These are phyloP conservation scores for Panthera tigris DNA, from an alignment of 2,113 vertebrate genomes.

Conservation along the genomic window DNA sequence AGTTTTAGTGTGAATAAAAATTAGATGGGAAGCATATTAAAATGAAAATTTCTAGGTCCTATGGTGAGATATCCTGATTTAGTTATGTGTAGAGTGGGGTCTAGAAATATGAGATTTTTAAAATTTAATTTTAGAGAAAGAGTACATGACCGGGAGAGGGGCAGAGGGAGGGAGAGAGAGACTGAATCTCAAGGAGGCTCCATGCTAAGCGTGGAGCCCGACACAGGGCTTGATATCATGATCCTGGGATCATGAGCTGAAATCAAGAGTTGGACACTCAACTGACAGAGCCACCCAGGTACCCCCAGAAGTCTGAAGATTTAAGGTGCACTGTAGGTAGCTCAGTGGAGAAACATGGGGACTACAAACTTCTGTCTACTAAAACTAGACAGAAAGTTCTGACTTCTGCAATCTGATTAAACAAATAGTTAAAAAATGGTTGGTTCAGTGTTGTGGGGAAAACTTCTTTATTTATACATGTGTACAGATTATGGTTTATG, in stretches of 20 bases:
- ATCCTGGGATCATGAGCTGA: too few relatives aligned
- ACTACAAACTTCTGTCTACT: not conserved
- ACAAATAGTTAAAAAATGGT: not conserved
- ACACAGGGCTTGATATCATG: too few relatives aligned
- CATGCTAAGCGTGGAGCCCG: too few relatives aligned
- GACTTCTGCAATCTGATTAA: not conserved
- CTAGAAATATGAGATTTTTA: not conserved
- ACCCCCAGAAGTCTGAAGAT: not conserved
- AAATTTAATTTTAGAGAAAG: too few relatives aligned
- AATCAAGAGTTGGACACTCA: too few relatives aligned
- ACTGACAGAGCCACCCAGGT: too few relatives aligned
- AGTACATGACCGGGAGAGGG: too few relatives aligned
- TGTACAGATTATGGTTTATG: not conserved
- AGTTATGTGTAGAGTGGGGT: not conserved
- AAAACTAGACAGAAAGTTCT: not conserved
- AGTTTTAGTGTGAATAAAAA: conserved; percentile 4
- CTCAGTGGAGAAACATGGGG: not conserved
- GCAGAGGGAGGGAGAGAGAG: too few relatives aligned
- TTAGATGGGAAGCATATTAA: not conserved
- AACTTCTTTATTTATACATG: not conserved
- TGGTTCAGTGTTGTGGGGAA: not conserved
- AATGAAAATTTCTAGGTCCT: not conserved
- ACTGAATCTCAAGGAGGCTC: too few relatives aligned
- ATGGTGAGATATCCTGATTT: not conserved
- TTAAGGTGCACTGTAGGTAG: not conserved